A percentile compares a stretch with the other conserved stretches of the same genome.
These are phyloP conservation scores for Limnodromus scolopaceus DNA, from an alignment of 2,797 vertebrate genomes.

Conservation along the genomic window DNA sequence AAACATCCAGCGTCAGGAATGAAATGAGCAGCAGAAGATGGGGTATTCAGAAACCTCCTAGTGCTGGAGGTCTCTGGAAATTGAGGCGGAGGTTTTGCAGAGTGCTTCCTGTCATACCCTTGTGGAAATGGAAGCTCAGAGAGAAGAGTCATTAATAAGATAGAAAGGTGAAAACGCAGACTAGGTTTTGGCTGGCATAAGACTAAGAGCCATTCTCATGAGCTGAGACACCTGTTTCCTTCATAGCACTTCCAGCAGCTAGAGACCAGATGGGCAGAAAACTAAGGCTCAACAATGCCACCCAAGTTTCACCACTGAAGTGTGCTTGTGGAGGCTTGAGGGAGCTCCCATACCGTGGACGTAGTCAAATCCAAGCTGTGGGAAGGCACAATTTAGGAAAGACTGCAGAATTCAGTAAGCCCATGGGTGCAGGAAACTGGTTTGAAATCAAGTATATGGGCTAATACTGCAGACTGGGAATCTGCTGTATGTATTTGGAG, in stretches of 20 bases:
- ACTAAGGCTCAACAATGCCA: neutral
- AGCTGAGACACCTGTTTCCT: neutral
- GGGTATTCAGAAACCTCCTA: neutral
- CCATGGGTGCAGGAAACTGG: neutral
- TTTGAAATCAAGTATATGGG: neutral
- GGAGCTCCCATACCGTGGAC: neutral
- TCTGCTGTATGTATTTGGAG: accelerated
- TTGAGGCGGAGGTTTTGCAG: neutral
- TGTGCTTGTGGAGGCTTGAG: neutral
- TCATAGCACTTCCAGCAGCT: neutral
- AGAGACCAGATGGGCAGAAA: neutral
- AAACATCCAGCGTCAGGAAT: neutral
- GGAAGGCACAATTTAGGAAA: neutral
- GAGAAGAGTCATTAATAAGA: neutral
- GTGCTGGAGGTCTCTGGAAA: neutral
- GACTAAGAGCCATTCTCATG: neutral
- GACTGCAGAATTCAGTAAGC: neutral
- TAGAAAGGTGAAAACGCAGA: neutral
- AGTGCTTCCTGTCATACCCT: accelerated
- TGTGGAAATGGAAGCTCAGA: neutral
- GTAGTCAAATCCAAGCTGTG: neutral
- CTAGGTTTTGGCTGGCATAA: neutral
- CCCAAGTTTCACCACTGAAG: neutral
- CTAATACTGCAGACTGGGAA: neutral
- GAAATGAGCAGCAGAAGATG: neutral